These are phyloP conservation scores for Psettodes erumei DNA, from an alignment of 2,113 vertebrate genomes.

Conservation along the genomic window DNA sequence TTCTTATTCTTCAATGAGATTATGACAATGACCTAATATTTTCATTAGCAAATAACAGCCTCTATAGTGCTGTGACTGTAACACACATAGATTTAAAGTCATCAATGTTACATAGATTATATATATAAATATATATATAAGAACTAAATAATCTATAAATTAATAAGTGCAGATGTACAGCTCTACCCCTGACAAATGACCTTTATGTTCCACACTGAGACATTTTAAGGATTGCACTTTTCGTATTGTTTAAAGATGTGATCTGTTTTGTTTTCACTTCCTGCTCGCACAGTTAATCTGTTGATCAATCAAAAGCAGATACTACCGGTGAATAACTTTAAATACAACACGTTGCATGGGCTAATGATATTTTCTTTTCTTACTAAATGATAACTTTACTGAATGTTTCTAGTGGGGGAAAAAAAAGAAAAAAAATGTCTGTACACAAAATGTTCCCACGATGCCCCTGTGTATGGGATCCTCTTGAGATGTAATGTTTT, in stretches of 20 bases:
- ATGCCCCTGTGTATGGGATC: conserved; percentile 54
- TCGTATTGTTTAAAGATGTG: conserved; percentile 63
- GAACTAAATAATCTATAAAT: conserved; percentile 74
- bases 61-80: conserved; percentile 77
- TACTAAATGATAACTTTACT: conserved; percentile 68
- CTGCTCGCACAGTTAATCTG: conserved; percentile 34
- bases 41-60: conserved; percentile 78
- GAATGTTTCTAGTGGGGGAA: conserved; percentile 76
- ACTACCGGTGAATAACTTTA: conserved; percentile 48
- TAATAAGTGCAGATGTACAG: conserved; percentile 65
- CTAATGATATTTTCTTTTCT: conserved; percentile 60
- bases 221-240: conserved; percentile 82
- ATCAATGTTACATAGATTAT: conserved; percentile 78
- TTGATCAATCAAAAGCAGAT: conserved; percentile 54
- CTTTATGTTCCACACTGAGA: conserved; percentile 63
- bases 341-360: conserved; percentile 76
- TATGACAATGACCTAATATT: conserved; percentile 78
- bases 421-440: conserved; percentile 48
- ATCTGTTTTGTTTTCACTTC: conserved; percentile 53
- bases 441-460: conserved; percentile 57
- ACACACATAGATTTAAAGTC: conserved; percentile 77
- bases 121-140: conserved; percentile 73
- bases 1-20: conserved; percentile 79
- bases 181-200: conserved; percentile 66
- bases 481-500: conserved; percentile 45